Evolutionary conservation across 2,113 vertebrate species (phyloP).

Genomic region (Oreocharis arfaki): DNA sequence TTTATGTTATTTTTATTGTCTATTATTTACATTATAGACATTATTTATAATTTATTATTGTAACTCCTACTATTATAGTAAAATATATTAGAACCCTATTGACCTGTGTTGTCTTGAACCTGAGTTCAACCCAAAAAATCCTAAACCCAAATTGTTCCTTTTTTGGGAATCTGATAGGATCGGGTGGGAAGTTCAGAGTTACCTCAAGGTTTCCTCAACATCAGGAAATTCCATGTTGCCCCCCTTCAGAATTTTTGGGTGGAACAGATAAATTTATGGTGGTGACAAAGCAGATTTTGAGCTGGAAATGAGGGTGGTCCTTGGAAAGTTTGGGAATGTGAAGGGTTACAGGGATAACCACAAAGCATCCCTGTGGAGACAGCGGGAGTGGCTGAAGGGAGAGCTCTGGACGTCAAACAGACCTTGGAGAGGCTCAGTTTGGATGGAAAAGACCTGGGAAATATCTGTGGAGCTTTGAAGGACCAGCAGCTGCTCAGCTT

Average conservation of each 20-base stretch:
- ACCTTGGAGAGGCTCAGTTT: not conserved
- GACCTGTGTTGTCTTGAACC: not conserved
- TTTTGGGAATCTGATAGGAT: not conserved
- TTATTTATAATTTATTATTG: no score
- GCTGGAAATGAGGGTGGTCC: not conserved
- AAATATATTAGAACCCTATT: not conserved
- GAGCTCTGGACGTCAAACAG: not conserved
- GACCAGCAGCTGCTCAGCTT: not conserved
- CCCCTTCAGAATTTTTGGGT: not conserved
- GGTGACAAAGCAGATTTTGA: not conserved
- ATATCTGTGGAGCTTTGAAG: not conserved
- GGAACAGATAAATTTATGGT: not conserved
- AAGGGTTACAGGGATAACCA: not conserved
- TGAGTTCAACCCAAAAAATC: not conserved
- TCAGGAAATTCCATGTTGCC: not conserved
- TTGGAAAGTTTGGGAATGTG: not conserved
- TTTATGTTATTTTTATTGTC: not conserved
- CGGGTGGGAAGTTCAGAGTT: accelerated
- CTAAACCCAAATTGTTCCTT: not conserved
- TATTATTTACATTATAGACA: not conserved
- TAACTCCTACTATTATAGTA: not conserved
- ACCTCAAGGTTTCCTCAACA: not conserved
- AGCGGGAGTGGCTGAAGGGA: not conserved
- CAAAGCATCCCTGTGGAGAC: not conserved
- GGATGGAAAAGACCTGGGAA: not conserved